Evolutionary conservation across 2,113 vertebrate genomes (phyloP).

Genomic region (Oenanthe melanoleuca): DNA sequence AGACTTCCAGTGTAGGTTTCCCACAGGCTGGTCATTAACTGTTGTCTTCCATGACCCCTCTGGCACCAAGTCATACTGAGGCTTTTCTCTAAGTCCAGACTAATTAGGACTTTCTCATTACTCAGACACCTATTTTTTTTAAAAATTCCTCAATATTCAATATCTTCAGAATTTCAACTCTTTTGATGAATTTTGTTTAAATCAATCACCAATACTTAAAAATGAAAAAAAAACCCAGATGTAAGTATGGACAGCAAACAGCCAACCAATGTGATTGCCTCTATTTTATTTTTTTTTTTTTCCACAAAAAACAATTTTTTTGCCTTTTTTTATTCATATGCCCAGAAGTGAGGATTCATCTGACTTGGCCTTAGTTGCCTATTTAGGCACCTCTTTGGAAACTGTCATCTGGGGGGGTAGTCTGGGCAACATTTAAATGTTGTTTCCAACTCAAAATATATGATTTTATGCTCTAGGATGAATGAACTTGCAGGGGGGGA

Average conservation of each 20-base stretch:
- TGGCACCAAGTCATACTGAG: background rate
- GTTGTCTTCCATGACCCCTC: background rate
- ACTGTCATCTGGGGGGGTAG: no score
- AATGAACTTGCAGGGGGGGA: background rate
- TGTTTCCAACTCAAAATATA: background rate
- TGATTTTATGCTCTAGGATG: background rate
- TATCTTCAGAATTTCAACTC: background rate
- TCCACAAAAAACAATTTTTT: fast-evolving
- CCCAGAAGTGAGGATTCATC: background rate
- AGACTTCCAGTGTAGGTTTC: background rate
- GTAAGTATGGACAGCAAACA: background rate
- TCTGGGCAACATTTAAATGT: background rate
- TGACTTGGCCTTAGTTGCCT: background rate
- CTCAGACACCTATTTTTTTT: background rate
- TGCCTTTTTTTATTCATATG: background rate
- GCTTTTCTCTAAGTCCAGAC: background rate
- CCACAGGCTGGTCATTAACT: background rate
- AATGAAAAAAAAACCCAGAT: fast-evolving
- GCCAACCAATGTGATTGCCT: fast-evolving
- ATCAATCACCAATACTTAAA: background rate
- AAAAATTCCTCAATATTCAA: background rate
- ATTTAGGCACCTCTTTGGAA: background rate
- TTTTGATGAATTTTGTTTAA: background rate
- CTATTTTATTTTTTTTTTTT: background rate
- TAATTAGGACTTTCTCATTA: background rate